Evolutionary conservation across 2,888 invertebrate species (phyloP), one percentile per base, ranked within the genome.

Genomic region (Magallana nippona): DNA sequence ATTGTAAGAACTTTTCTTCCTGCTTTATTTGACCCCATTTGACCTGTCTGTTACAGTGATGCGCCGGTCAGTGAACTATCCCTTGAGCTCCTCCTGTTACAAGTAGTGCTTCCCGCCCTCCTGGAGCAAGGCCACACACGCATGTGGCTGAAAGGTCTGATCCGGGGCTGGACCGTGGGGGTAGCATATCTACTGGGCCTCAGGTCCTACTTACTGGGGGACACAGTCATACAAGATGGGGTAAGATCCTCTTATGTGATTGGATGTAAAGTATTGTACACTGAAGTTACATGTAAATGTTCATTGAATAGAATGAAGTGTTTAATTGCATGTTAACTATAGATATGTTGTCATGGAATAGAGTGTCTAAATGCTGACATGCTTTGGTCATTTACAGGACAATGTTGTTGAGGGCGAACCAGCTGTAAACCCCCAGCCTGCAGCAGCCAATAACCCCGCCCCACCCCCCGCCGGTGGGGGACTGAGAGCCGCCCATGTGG

Each of bases 61-160:
- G 95, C 94, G 10, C 95, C 96, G 88, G 97, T 98, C 27, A 98
- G 98, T 94, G 99, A 99, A 94, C 95, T 99, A 11, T 98, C 98
- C 22, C 95, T 99, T 92, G 99, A 99, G 93, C 95, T 99, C 82
- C 91, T 95, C 19, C 95, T 99, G 60, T 90, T 94, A 79, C 98
- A 98, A 95, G 97, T 99, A 58, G 98, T 99, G 81, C 95, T 99
- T 83, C 99, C 99, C 0, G 98, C 99, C 0, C 95, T 99, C 63
- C 95, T 99, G 85, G 99, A 99, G 93, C 99, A 99, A 94, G 97
- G 98, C 0, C 98, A 99, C 94, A 98, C 98, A 0, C 96, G 98
- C 10, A 97, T 97, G 11, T 98, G 99, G 98, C 95, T 99, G 87
- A 98, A 99, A 94, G 96, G 96, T 5, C 95, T 97, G 13, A 96